phyloP scores from a whole-genome alignment of 1,140 invertebrate genomes.

The Camponotus pennsylvanicus region DNA sequence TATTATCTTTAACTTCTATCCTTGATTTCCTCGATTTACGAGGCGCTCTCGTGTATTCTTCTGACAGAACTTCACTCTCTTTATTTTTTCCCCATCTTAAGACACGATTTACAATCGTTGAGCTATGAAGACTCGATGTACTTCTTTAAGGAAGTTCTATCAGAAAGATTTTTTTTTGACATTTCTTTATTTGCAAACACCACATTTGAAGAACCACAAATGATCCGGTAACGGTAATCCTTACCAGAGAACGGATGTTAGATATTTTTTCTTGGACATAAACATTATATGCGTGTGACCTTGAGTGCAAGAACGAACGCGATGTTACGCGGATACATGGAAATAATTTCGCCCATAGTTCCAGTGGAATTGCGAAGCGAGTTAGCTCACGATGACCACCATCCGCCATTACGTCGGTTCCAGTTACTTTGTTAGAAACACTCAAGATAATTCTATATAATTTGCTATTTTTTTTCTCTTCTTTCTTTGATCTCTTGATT shows the following conservation, averaged over 20 bases:
- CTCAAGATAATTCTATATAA: neutral
- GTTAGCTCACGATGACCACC: constrained; percentile 6
- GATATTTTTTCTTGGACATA: constrained; percentile 25
- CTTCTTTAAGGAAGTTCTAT: neutral
- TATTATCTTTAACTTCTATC: neutral
- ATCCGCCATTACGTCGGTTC: constrained; percentile 4
- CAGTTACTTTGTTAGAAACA: constrained; percentile 1
- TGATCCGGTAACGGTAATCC: constrained; percentile 41
- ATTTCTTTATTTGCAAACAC: neutral
- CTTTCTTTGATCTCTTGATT: no score
- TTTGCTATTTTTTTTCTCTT: neutral
- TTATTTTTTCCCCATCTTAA: neutral
- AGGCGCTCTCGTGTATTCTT: neutral
- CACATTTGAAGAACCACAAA: constrained; percentile 24
- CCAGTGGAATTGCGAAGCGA: constrained; percentile 32
- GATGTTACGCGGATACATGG: constrained; percentile 38
- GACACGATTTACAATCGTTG: constrained; percentile 34
- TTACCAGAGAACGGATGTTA: constrained; percentile 31
- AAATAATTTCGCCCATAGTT: constrained; percentile 42
- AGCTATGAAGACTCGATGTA: neutral
- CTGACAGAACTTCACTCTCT: neutral
- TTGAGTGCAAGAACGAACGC: constrained; percentile 31
- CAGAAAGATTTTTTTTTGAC: neutral
- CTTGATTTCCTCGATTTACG: neutral
- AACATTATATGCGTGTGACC: constrained; percentile 1